These are phyloP conservation scores for Ptilorrhoa leucosticta DNA, from an alignment of 2,113 vertebrate species.

Conservation along the genomic window DNA sequence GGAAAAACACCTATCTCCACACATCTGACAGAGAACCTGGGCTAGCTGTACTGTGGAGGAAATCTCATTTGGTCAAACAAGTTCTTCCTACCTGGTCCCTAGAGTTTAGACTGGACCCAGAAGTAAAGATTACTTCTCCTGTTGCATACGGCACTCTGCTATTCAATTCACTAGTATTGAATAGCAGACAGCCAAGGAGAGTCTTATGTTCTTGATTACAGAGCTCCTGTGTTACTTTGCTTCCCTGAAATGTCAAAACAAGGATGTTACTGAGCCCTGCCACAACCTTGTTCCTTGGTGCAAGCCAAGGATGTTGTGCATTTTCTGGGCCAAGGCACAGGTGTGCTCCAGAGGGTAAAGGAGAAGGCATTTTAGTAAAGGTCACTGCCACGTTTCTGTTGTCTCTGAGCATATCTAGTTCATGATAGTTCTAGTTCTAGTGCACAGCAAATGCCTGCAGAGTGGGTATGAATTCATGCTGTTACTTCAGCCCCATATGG, in stretches of 20 bases:
- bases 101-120: neutral
- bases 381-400: neutral
- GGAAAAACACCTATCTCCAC: neutral
- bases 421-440: neutral
- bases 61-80: neutral
- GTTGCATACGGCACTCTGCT: no score
- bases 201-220: no score
- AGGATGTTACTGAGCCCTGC: neutral
- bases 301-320: neutral
- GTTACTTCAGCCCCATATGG: neutral
- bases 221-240: neutral
- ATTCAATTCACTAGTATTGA: no score
- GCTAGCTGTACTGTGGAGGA: neutral
- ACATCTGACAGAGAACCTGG: neutral
- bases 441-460: neutral
- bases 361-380: neutral
- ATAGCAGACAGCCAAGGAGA: neutral
- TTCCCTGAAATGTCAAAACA: neutral
- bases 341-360: neutral
- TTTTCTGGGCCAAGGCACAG: fast-evolving
- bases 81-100: neutral
- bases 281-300: neutral
- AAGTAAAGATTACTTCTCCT: neutral
- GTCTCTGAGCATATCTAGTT: neutral
- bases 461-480: neutral